Evolutionary conservation across 2,888 invertebrate species (phyloP), one percentile per base, ranked within the genome.

Genomic region (Microchrysa polita): DNA sequence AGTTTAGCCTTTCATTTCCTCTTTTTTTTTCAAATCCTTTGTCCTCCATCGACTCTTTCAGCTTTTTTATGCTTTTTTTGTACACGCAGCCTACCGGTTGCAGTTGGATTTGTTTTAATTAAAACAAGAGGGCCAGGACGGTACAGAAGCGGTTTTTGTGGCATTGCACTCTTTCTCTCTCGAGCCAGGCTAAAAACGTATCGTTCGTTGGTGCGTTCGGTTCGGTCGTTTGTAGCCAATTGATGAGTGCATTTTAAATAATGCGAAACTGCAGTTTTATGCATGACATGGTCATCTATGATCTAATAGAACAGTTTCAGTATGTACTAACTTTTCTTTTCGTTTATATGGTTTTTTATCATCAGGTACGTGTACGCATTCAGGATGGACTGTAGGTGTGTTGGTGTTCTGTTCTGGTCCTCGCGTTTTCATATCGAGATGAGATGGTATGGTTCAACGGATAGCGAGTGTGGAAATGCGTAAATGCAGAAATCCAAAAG

Each of bases 181-280:
- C n/a, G n/a, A 67, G 27, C 63, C n/a, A n/a, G n/a, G n/a, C n/a
- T n/a, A n/a, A 42, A 52, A 44, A 34, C 34, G 53, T 67, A 22
- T 18, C 40, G 61, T 48, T 42, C 63, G 63, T 44, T 44, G 44
- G n/a, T 34, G 27, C 27, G 7, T 34, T 34, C 7, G 27, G 27
- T 34, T 34, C 65, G 48, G 10, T 48, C 60, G 72, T 65, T n/a
- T 73, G 75, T 75, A 73, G 75, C 75, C 73, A 65, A 67, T 63
- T 73, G 74, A 74, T 74, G 73, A 74, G 74, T 73, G 74, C 74
- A 73, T 74, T 74, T 74, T 72, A 74, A 74, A 74, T 73, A 74
- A 72, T 72, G 69, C 74, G 74, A 72, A 74, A 73, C 72, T 69
- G 69, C 69, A 69, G 69, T 57, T 74, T 74, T 67, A 74, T 74